phyloP scores from a whole-genome alignment of 2,113 vertebrate species.

The Podilymbus podiceps region DNA sequence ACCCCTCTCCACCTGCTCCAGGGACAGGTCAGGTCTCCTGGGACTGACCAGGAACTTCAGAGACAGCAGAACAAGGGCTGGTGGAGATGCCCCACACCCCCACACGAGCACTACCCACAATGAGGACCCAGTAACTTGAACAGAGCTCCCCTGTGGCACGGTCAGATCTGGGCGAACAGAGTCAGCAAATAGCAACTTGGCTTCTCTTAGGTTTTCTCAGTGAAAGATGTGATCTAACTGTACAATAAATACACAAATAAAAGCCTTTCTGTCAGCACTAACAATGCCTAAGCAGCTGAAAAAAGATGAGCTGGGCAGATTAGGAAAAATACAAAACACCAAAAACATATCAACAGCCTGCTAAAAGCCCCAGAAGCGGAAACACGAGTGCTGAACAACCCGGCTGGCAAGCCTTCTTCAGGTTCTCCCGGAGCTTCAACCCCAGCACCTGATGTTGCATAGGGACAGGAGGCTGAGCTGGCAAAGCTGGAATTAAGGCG shows the following conservation, averaged over 20 bases:
- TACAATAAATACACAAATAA: not conserved
- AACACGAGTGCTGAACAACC: not conserved
- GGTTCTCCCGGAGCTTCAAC: not conserved
- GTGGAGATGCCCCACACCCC: not conserved
- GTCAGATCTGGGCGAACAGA: not conserved
- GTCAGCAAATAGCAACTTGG: not conserved
- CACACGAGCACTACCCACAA: not conserved
- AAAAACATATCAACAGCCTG: not conserved
- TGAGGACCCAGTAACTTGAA: rapidly evolving
- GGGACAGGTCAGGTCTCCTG: not conserved
- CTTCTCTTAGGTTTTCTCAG: not conserved
- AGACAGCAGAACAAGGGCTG: not conserved
- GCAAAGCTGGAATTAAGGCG: not conserved
- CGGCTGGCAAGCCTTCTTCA: not conserved
- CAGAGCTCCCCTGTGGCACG: rapidly evolving
- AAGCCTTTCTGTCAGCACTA: conserved; percentile 13
- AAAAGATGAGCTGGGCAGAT: not conserved
- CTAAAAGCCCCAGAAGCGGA: not conserved
- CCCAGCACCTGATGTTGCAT: not conserved
- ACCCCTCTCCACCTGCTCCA: not conserved
- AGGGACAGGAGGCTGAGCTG: not conserved
- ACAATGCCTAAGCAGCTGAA: not conserved
- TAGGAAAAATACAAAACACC: not conserved
- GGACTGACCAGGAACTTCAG: not conserved
- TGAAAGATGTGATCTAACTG: not conserved